Conservation (phyloP, 2,888 invertebrate genomes). For the Mythimna albipuncta region DNA sequence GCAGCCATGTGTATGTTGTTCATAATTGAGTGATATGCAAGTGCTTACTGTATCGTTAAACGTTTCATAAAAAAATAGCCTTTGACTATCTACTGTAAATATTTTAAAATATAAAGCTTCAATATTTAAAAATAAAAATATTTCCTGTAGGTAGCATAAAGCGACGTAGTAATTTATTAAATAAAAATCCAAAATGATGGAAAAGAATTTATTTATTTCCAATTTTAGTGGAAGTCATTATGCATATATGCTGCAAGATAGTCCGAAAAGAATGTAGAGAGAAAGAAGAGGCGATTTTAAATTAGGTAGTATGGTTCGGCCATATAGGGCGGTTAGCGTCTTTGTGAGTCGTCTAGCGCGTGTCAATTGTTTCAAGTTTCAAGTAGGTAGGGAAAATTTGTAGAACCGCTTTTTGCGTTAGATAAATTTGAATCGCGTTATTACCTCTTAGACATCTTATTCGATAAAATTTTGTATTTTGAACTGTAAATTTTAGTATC, state of each 20-base stretch:
- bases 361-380: background rate
- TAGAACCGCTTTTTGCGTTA: no score
- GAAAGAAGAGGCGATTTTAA: background rate
- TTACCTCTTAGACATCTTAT: no score
- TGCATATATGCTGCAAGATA: background rate
- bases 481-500: no score
- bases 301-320: background rate
- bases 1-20: conserved; percentile 14
- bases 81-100: background rate
- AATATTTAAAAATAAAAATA: background rate
- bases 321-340: background rate
- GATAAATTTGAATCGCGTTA: no score
- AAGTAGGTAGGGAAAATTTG: no score
- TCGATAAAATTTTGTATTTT: no score
- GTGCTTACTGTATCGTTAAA: background rate
- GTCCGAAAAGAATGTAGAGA: background rate
- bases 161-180: background rate
- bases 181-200: background rate
- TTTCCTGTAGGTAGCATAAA: background rate
- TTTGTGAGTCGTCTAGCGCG: background rate
- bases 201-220: background rate
- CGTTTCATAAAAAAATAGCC: background rate
- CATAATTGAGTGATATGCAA: conserved; percentile 5
- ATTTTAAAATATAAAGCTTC: background rate
- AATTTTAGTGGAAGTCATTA: background rate